These are phyloP conservation scores for Matsumurasca onukii DNA, from an alignment of 1,140 invertebrate genomes.

Conservation along the genomic window DNA sequence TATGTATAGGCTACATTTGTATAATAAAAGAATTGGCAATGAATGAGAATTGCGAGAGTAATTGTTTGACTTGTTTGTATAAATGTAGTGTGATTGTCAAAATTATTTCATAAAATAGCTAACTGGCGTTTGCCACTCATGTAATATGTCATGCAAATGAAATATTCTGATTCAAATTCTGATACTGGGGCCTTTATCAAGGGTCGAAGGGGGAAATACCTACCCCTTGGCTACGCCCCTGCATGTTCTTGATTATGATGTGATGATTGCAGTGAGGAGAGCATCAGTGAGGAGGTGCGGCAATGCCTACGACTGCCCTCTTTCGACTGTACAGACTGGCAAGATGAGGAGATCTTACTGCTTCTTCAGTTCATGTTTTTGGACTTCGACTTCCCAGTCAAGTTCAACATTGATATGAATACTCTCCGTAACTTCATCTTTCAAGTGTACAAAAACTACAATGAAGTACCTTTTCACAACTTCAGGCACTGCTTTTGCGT, in stretches of 20 bases:
- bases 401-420: constrained; percentile 75
- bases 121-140: no score
- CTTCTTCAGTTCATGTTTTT: constrained; percentile 83
- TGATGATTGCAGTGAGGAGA: constrained; percentile 60
- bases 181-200: no score
- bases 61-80: no score
- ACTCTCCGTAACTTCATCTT: constrained; percentile 72
- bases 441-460: constrained; percentile 85
- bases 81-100: no score
- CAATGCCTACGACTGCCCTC: constrained; percentile 68
- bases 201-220: no score
- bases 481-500: constrained; percentile 90
- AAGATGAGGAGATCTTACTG: constrained; percentile 79
- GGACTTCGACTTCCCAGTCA: constrained; percentile 71
- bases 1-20: no score
- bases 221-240: not conserved
- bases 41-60: no score
- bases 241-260: constrained; percentile 2
- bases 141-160: no score
- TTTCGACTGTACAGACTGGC: constrained; percentile 82
- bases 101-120: no score
- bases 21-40: no score
- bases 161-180: no score
- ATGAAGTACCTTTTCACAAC: constrained; percentile 89
- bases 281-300: constrained; percentile 60